These are phyloP conservation scores for Melanotaenia trifasciata DNA, from an alignment of 2,797 vertebrate genomes.

Conservation along the genomic window DNA sequence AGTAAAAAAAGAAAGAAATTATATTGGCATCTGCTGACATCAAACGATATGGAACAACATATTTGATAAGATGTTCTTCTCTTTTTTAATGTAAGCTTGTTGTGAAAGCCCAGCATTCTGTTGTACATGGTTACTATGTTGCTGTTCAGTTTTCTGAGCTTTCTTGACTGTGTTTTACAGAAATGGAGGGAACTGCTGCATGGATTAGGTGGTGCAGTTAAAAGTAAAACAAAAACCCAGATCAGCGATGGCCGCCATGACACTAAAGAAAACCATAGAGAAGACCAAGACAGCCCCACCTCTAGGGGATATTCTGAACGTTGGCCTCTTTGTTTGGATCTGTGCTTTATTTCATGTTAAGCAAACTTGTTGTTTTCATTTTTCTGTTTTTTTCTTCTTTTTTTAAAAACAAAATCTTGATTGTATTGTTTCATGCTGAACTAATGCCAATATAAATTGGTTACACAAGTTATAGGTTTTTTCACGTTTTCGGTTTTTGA, in stretches of 20 bases:
- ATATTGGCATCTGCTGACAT: not conserved
- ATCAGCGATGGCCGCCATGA: not conserved
- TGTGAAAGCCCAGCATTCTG: not conserved
- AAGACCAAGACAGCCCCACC: not conserved
- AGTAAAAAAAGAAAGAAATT: slow-evolving; percentile 2
- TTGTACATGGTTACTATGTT: not conserved
- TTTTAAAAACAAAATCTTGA: too few species aligned
- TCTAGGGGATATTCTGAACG: not conserved
- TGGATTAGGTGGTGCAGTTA: not conserved
- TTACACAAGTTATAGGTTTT: too few species aligned
- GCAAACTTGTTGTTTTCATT: too few species aligned
- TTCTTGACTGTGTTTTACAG: not conserved
- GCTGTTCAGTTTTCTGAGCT: not conserved
- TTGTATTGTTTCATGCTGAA: too few species aligned
- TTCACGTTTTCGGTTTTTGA: too few species aligned
- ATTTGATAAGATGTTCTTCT: not conserved
- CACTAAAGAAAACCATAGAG: not conserved
- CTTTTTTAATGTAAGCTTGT: not conserved
- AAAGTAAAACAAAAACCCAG: not conserved
- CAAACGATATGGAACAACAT: not conserved
- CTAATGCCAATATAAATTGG: too few species aligned
- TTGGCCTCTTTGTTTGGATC: too few species aligned
- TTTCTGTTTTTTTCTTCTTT: too few species aligned
- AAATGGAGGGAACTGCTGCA: not conserved
- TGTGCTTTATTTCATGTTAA: too few species aligned